Base-by-base conservation (phyloP, 2,888 invertebrate genomes). In the Rhyacophila evoluta region DNA sequence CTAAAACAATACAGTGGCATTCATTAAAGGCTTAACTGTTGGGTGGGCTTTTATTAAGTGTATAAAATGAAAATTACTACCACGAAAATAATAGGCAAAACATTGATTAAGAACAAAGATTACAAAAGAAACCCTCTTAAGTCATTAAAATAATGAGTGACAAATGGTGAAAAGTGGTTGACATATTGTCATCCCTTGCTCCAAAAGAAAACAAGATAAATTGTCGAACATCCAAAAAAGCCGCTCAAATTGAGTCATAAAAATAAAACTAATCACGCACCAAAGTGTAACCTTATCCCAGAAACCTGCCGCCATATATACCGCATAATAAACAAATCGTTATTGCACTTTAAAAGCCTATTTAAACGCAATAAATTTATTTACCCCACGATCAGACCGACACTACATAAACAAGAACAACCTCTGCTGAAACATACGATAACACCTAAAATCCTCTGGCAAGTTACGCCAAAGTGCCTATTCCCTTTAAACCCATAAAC, bases 281-380 rank as follows among this genome's bases (percentile, higher is more conserved):
- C 70, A 78, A 70, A 69, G 74, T 41, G 76, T 71, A 76, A 71
- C 76, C 76, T 71, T 70, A 76, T 36, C 55, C 76, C 70, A 55
- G 29, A 69, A 78, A 74, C 78, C 78, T 69, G 55, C 78, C 78
- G 69, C 69, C 33, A 69, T 29, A 69, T 29, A 77, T 78, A 67
- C 78, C 75, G 69, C 69, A 41, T 75, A 74, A 79, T 88, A 88
- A 89, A 89, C 88, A 89, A 89, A 89, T 89, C 86, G 87, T 89
- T 89, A 89, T 89, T 88, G 88, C 89, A 84, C 89, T 89, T 89
- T 89, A 89, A 89, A 87, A 87, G 88, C 86, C 87, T 87, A 89
- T 89, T 89, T 88, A 88, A 89, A 89, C 88, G 85, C 87, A 86
- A 89, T 89, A 88, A 89, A 88, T 85, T 84, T 77, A 72, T 77